Conservation (phyloP, 2,797 vertebrate genomes). For the Chrysolophus pictus region DNA sequence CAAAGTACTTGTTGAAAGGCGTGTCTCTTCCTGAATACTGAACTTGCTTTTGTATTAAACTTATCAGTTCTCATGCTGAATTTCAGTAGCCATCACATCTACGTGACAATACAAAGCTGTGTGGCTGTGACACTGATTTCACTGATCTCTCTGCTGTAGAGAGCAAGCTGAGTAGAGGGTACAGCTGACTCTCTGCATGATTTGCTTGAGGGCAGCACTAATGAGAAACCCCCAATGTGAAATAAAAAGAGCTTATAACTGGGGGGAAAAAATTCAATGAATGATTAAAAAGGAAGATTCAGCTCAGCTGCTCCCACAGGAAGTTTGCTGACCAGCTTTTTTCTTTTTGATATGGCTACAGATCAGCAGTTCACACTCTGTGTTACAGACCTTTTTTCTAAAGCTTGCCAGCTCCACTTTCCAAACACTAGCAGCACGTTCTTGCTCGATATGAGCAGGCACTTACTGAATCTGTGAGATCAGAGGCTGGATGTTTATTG, state of each 20-base stretch:
- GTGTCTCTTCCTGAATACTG: neutral
- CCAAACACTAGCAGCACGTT: neutral
- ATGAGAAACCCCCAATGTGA: conserved; percentile 61
- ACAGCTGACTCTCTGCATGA: neutral
- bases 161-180: neutral
- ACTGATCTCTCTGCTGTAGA: neutral
- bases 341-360: conserved; percentile 41
- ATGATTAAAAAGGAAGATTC: conserved; percentile 59
- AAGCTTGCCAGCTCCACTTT: neutral
- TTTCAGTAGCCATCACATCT: neutral
- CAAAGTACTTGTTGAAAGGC: neutral
- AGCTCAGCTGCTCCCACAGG: conserved; percentile 47
- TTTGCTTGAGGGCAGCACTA: conserved; percentile 56
- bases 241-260: conserved; percentile 31
- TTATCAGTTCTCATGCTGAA: neutral
- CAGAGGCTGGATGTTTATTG: neutral
- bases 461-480: neutral
- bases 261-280: neutral
- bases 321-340: conserved; percentile 57
- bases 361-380: conserved; percentile 26
- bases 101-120: neutral
- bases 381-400: conserved; percentile 4
- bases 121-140: accelerated
- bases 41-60: neutral
- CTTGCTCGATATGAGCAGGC: neutral